A percentile compares a stretch with the other conserved stretches of the same genome.
phyloP scores from a whole-genome alignment of 2,113 vertebrate genomes.

The Tragulus kanchil region DNA sequence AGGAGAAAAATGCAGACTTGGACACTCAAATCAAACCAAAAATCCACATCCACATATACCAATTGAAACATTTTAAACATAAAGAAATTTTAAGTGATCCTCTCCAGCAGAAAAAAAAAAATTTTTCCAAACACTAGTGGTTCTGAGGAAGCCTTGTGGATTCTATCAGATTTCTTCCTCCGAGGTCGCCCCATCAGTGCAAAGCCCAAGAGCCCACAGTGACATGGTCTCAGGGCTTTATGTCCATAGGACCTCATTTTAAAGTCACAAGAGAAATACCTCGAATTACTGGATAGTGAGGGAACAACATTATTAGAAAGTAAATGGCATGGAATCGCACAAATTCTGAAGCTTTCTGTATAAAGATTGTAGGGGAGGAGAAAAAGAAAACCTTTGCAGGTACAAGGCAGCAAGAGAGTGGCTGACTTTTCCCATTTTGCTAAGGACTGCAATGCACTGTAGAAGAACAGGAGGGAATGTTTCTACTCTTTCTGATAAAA shows the following conservation, averaged over 20 bases:
- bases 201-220: slow-evolving; percentile 72
- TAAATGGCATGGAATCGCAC: slow-evolving; percentile 20
- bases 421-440: slow-evolving; percentile 58
- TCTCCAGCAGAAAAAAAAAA: not conserved
- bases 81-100: slow-evolving; percentile 41
- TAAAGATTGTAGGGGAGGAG: slow-evolving; percentile 26
- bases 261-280: slow-evolving; percentile 72
- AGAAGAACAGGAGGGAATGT: slow-evolving; percentile 66
- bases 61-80: slow-evolving; percentile 34
- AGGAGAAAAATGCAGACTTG: slow-evolving; percentile 68
- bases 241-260: slow-evolving; percentile 77
- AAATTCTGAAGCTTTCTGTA: slow-evolving; percentile 48
- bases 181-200: slow-evolving; percentile 53
- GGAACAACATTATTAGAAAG: slow-evolving; percentile 36
- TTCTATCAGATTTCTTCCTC: slow-evolving; percentile 32
- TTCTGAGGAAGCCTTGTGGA: slow-evolving; percentile 58
- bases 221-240: slow-evolving; percentile 59
- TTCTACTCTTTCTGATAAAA: slow-evolving; percentile 75
- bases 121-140: slow-evolving; percentile 30
- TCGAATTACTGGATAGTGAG: not conserved
- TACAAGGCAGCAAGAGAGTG: slow-evolving; percentile 27
- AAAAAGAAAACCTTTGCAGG: not conserved
- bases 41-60: not conserved
- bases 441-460: slow-evolving; percentile 24
- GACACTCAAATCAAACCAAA: no score